phyloP scores from a whole-genome alignment of 2,888 invertebrate genomes.

The Scaptomyza polygonia region DNA sequence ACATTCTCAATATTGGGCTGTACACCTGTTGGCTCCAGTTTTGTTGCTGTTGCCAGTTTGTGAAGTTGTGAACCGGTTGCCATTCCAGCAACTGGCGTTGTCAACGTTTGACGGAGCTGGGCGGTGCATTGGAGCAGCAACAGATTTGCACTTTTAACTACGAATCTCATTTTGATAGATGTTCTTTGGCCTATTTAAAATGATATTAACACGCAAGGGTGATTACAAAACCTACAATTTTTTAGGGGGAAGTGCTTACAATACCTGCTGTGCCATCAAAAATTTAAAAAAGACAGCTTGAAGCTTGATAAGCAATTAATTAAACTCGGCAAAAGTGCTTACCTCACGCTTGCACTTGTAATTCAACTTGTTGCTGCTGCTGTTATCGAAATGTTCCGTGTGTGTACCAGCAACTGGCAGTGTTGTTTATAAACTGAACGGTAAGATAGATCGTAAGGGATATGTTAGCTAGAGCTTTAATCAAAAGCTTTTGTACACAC shows the following conservation, averaged over 20 bases:
- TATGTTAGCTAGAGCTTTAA: slow-evolving; percentile 39
- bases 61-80: slow-evolving; percentile 68
- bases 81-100: slow-evolving; percentile 27
- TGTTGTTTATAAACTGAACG: slow-evolving; percentile 67
- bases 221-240: slow-evolving; percentile 54
- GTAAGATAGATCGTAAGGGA: slow-evolving; percentile 64
- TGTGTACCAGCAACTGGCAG: slow-evolving; percentile 47
- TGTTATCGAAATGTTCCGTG: background rate
- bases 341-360: slow-evolving; percentile 28
- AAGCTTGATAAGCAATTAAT: slow-evolving; percentile 59
- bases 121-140: slow-evolving; percentile 39
- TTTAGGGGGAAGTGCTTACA: slow-evolving; percentile 29
- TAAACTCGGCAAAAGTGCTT: slow-evolving; percentile 30
- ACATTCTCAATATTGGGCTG: slow-evolving; percentile 36
- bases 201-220: slow-evolving; percentile 21
- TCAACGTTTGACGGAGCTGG: slow-evolving; percentile 27
- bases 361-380: slow-evolving; percentile 6
- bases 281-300: slow-evolving; percentile 47
- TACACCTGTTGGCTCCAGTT: slow-evolving; percentile 35
- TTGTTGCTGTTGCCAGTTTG: slow-evolving; percentile 50
- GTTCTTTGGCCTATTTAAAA: slow-evolving; percentile 13
- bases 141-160: slow-evolving; percentile 52
- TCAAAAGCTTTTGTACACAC: slow-evolving; percentile 37
- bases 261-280: slow-evolving; percentile 46
- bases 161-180: slow-evolving; percentile 51